These are phyloP conservation scores for Metellina segmentata DNA, from an alignment of 2,888 invertebrate genomes.

Conservation along the genomic window DNA sequence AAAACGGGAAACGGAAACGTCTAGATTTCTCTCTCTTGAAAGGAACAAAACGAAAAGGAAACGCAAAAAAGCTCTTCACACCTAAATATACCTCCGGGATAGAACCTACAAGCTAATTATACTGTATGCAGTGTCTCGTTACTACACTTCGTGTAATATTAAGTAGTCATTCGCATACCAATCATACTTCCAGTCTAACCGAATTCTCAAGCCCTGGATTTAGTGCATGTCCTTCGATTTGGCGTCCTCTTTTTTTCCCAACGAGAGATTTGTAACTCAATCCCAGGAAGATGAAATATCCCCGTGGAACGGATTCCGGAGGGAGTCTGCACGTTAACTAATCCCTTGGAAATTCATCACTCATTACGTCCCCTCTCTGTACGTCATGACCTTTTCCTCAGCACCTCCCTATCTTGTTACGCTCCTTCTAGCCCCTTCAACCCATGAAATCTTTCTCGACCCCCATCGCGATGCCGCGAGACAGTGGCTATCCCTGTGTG, in stretches of 20 bases:
- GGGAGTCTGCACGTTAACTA: conserved; percentile 29
- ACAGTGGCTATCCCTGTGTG: background rate
- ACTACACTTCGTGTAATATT: background rate
- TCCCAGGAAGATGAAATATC: conserved; percentile 15
- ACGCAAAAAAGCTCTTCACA: background rate
- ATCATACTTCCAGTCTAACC: background rate
- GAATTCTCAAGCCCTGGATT: conserved; percentile 14
- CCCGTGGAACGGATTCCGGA: background rate
- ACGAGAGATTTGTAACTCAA: conserved; percentile 38
- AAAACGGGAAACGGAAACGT: background rate
- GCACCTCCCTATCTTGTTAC: conserved; percentile 22
- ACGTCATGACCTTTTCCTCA: conserved; percentile 7
- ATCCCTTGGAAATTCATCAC: conserved; percentile 56
- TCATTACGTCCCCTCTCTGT: conserved; percentile 21
- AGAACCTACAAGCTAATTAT: background rate
- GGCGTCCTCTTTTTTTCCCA: background rate
- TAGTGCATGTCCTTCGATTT: conserved; percentile 3
- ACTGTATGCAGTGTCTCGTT: background rate
- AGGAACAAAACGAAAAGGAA: background rate
- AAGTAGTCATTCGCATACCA: conserved; percentile 24
- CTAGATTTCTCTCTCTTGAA: background rate
- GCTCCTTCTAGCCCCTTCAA: background rate
- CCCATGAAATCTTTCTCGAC: conserved; percentile 26
- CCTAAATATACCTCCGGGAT: background rate
- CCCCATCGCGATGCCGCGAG: background rate